Base-by-base conservation (phyloP, 2,797 vertebrate species). In the Ispidina lecontei region DNA sequence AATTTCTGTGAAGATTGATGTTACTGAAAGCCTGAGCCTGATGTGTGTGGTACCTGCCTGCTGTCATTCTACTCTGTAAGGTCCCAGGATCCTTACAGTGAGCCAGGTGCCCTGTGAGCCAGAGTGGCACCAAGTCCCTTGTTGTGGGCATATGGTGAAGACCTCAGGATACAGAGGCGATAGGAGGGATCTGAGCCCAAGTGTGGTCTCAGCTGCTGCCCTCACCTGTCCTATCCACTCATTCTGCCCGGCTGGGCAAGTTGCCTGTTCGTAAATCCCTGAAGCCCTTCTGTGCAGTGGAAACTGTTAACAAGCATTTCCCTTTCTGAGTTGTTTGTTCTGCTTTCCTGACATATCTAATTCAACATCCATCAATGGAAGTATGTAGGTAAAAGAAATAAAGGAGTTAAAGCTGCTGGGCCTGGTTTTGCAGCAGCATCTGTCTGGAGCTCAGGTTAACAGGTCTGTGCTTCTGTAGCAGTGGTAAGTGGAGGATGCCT, bases 51-150 rank as follows among this genome's bases (percentile, higher is more conserved):
- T 84, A 51, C 4, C 4, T 41, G 29, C 22, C 12, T 78, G 25
- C 10, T 86, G 25, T 59, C 28, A 16, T 60, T 73, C 41, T 73
- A 26, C 28, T 69, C n/a, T 41, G 26, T 63, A 21, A 59, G 25
- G 25, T 88, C 52, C 59, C 29, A 2, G 29, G 28, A 52, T 47
- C 69, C 26, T 65, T 54, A 6, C 4, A 9, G 47, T 28, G 13
- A 39, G 37, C 37, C 37, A 39, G 37, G 39, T 69, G 19, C 20
- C 4, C 44, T n/a, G 41, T 54, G 76, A 80, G 37, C 62, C 1
- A 0, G 54, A 35, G 14, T 0, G 0, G 29, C 56, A 35, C 33
- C 65, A n/a, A 2, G 0, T 60, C 44, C 67, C 60, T 68, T 54
- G 79, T 7, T 51, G 17, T 19, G 23, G n/a, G 14, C 1, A 0